Evolutionary conservation across 1,140 invertebrate species (phyloP), one percentile per base, ranked within the genome.

Genomic region (Drosophila parvula): DNA sequence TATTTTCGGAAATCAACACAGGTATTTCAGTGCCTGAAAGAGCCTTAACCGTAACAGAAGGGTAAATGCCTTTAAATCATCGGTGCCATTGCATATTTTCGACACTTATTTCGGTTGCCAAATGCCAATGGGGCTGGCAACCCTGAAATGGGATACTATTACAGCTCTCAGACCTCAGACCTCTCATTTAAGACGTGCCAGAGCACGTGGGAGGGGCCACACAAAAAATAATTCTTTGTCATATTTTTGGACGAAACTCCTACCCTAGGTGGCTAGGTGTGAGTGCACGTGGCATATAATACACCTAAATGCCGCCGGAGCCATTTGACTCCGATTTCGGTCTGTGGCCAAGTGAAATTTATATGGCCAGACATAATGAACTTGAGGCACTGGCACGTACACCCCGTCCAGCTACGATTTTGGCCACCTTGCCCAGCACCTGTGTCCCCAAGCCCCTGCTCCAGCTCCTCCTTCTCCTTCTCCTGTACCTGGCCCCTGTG

Each of bases 291-390:
- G 79, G 69, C 62, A 85, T 75, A 79, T 81, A 77, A 79, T 88
- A 79, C 51, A 64, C 70, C 65, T 78, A 82, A 88, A 80, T 88
- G 80, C 79, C 83, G 71, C 53, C 58, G 59, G 84, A 89, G 73
- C 84, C 84, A 79, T 89, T 88, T 88, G 84, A 88, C 83, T 88
- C 79, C 84, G 84, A 88, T 88, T 88, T 88, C 62, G 83, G 83
- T 88, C 79, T 88, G 83, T 77, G 83, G 83, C 80, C 79, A 88
- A 89, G 61, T 89, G 73, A 89, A 88, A 88, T 88, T 83, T 88
- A 88, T 88, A 88, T 80, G 79, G 79, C 84, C 83, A 88, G 81
- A 89, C 78, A 88, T 86, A 86, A 86, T 86, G 83, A 88, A 88
- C 83, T 88, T 77, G 65, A 80, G 79, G 83, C 84, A 78, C 77